phyloP scores from a whole-genome alignment of 2,113 vertebrate species.

The Pontoporia blainvillei region DNA sequence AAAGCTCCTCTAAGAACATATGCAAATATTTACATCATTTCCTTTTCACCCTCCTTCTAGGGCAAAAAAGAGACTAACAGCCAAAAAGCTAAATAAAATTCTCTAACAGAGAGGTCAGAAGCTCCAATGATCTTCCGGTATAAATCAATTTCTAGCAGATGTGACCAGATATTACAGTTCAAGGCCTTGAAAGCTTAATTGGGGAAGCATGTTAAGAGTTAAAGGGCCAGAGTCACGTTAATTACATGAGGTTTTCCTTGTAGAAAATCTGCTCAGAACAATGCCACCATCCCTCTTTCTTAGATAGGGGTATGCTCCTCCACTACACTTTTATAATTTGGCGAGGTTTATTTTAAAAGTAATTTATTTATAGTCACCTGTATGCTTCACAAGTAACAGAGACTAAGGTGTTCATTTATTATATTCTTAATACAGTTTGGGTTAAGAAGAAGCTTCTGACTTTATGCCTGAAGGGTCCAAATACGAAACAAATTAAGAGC shows the following conservation, averaged over 20 bases:
- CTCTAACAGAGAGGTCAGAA: conserved; percentile 65
- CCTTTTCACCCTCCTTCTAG: neutral
- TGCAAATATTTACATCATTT: conserved; percentile 33
- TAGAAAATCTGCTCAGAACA: conserved; percentile 56
- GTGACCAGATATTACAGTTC: conserved; percentile 74
- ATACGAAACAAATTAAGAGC: neutral
- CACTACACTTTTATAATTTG: neutral
- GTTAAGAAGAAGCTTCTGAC: neutral
- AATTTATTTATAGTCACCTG: neutral
- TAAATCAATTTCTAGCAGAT: conserved; percentile 76
- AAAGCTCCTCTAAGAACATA: neutral
- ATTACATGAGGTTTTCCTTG: conserved; percentile 74
- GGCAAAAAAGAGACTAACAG: conserved; percentile 35
- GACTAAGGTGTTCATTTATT: neutral
- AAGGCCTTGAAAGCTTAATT: conserved; percentile 78
- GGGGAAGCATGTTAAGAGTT: conserved; percentile 77
- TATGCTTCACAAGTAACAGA: neutral
- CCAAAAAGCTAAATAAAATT: conserved; percentile 58
- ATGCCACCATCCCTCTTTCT: conserved; percentile 31
- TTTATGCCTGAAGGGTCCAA: neutral
- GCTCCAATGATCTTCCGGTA: conserved; percentile 60
- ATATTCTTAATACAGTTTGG: neutral
- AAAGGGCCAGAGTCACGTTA: conserved; percentile 78
- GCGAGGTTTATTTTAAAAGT: conserved; percentile 40
- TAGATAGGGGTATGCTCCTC: neutral